A percentile compares a stretch with the other conserved stretches of the same genome.
Conservation (phyloP, 2,888 invertebrate genomes). For the Flexamia atlantica region DNA sequence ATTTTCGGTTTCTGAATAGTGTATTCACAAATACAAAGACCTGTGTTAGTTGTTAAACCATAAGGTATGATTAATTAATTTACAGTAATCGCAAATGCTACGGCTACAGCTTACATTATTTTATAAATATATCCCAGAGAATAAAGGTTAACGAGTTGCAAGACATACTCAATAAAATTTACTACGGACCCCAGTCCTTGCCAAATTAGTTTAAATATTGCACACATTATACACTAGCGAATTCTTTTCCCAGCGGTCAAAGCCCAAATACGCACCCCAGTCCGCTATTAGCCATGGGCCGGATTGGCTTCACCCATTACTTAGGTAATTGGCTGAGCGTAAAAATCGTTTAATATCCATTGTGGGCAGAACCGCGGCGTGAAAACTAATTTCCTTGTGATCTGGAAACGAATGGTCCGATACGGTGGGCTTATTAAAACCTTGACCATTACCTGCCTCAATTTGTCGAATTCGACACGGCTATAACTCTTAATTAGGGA, state of each 20-base stretch:
- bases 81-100: too few species aligned
- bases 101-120: too few species aligned
- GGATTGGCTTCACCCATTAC: neutral
- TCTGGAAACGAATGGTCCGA: constrained; percentile 15
- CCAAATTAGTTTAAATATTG: too few species aligned
- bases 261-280: neutral
- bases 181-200: too few species aligned
- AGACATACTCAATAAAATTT: too few species aligned
- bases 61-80: too few species aligned
- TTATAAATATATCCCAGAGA: too few species aligned
- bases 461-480: constrained; percentile 11
- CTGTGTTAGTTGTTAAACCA: too few species aligned
- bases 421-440: constrained; percentile 29
- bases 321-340: neutral
- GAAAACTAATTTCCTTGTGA: constrained; percentile 18
- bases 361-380: constrained; percentile 9
- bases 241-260: neutral
- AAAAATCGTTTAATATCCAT: neutral
- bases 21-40: too few species aligned
- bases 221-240: neutral
- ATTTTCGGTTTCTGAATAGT: too few species aligned
- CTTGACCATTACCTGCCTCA: constrained; percentile 38
- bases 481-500: constrained; percentile 14
- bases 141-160: too few species aligned
- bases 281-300: neutral